Evolutionary conservation across 2,888 invertebrate species (phyloP).

Genomic region (Dexiosoma caninum): DNA sequence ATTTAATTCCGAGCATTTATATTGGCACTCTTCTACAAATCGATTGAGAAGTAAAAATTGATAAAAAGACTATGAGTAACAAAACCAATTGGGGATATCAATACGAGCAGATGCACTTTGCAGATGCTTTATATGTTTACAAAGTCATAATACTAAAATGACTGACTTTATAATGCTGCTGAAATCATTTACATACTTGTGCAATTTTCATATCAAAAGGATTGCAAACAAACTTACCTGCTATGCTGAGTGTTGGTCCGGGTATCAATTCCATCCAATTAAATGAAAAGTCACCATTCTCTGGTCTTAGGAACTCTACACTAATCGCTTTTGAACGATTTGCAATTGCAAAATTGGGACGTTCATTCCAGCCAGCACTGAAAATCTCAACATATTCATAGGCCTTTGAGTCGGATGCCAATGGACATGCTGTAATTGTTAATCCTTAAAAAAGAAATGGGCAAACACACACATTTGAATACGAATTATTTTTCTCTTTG

Average conservation of each 20-base stretch:
- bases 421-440: constrained; percentile 80
- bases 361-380: constrained; percentile 89
- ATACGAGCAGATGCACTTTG: constrained; percentile 19
- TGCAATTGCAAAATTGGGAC: constrained; percentile 80
- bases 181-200: neutral
- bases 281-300: constrained; percentile 85
- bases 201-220: neutral
- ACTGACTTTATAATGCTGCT: too few relatives aligned
- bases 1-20: constrained; percentile 87
- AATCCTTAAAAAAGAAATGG: constrained; percentile 76
- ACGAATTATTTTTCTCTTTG: neutral
- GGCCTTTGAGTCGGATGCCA: constrained; percentile 79
- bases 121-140: too few relatives aligned
- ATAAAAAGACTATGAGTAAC: neutral
- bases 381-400: constrained; percentile 88
- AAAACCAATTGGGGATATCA: constrained; percentile 15
- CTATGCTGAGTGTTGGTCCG: constrained; percentile 77
- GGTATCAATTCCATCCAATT: constrained; percentile 90
- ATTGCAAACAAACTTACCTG: constrained; percentile 69
- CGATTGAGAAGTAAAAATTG: neutral
- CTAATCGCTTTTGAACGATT: constrained; percentile 83
- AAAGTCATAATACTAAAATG: neutral
- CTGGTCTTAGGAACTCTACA: constrained; percentile 88
- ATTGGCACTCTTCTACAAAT: constrained; percentile 84
- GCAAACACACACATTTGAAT: neutral